Conservation (phyloP, 2,113 vertebrate species). For the Seriola quinqueradiata region DNA sequence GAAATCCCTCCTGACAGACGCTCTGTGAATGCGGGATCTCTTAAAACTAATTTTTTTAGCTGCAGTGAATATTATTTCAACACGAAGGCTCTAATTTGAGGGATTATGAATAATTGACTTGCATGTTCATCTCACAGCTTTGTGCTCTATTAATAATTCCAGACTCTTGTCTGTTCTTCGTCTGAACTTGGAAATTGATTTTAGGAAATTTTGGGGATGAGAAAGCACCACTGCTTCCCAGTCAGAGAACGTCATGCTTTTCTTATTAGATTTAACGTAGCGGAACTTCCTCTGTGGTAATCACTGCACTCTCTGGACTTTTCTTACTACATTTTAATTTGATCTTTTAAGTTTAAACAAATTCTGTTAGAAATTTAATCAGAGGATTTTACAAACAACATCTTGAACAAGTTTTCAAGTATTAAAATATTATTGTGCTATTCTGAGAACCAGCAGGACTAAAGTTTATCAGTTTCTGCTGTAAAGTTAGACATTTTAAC, state of each 20-base stretch:
- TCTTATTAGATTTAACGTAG: constrained; percentile 1
- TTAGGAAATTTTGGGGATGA: constrained; percentile 18
- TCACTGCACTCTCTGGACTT: background rate
- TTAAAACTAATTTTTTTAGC: background rate
- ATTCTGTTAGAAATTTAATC: background rate
- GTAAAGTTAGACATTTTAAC: too few species aligned
- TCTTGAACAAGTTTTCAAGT: background rate
- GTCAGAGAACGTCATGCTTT: background rate
- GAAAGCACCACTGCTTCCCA: background rate
- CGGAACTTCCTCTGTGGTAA: background rate
- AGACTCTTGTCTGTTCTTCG: constrained; percentile 12
- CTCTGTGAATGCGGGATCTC: background rate
- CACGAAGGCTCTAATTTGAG: constrained; percentile 2
- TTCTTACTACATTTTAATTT: background rate
- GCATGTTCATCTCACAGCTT: constrained; percentile 1
- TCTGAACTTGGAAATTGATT: constrained; percentile 53
- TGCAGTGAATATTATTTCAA: background rate
- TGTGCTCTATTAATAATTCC: constrained; percentile 31
- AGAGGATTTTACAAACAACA: background rate
- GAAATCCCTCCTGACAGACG: constrained; percentile 6
- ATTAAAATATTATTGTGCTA: background rate
- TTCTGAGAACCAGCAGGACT: background rate
- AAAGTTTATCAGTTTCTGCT: background rate
- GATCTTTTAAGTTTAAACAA: background rate
- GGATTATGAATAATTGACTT: constrained; percentile 45